Base-by-base conservation (phyloP, 2,797 vertebrate genomes). In the Clangula hyemalis region DNA sequence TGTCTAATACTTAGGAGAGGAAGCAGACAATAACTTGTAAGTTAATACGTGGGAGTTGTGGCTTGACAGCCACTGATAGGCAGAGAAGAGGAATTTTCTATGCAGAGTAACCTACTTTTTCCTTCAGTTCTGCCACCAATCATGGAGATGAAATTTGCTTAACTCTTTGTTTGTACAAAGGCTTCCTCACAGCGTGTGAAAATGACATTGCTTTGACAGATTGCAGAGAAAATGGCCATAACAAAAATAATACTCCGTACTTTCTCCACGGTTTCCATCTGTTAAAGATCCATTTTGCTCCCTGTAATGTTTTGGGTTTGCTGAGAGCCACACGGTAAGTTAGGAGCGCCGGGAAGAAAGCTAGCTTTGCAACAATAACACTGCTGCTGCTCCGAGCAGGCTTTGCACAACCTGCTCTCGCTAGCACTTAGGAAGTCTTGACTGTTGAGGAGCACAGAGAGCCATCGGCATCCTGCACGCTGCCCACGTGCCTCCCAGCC, bases 141-240 rank as follows among this genome's bases (percentile, higher is more conserved):
- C 45, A 21, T 5, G 24, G 85, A 73, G 62, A 71, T 78, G 65
- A 94, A 78, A 92, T 94, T 94, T 92, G 66, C 64, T 93, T 87
- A 94, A 95, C 73, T 91, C 89, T 96, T 94, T 96, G 85, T 92
- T 95, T 95, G 78, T 94, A 62, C 30, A 68, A 88, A 73, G 73
- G 41, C 83, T 89, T 83, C 71, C 92, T 72, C 73, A 72, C 80
- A 71, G 66, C 75, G 78, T 80, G 32, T 38, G 77, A 64, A 78
- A 87, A 71, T 58, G 6, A 1, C 72, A 15, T 51, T 69, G 77
- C 91, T 91, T 89, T 75, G 74, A 24, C 25, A 57, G 85, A 71
- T 53, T 64, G 62, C 71, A 88, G 78, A 87, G 87, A 81, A 57
- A 75, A 47, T 36, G 19, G 36, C 18, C 5, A 3, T 43, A 64